These are phyloP conservation scores for Neotragus pygmaeus DNA, from an alignment of 2,113 vertebrate species.

Conservation along the genomic window DNA sequence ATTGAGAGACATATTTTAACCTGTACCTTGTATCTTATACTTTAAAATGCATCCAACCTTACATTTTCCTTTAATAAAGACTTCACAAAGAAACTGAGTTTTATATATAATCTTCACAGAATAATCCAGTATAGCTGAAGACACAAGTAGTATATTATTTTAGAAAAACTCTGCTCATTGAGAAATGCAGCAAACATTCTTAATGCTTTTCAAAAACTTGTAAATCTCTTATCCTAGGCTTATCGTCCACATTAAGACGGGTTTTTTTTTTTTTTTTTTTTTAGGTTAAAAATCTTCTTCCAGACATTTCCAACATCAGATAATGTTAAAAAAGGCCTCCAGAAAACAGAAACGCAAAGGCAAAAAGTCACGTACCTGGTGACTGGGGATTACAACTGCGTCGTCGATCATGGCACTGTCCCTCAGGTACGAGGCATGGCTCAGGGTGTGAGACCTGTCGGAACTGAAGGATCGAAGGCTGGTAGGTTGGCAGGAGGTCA, in stretches of 20 bases:
- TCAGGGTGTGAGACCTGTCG: constrained; percentile 94
- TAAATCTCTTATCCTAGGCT: background rate
- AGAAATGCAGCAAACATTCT: background rate
- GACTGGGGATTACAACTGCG: constrained; percentile 84
- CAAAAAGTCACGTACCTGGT: constrained; percentile 84
- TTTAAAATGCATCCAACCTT: background rate
- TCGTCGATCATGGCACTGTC: constrained; percentile 91
- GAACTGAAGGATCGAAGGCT: constrained; percentile 91
- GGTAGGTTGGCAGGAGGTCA: constrained; percentile 81
- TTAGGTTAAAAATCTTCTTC: background rate
- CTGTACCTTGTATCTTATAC: background rate
- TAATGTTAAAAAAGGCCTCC: background rate
- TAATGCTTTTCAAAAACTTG: background rate
- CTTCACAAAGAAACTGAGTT: background rate
- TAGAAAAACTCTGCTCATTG: background rate
- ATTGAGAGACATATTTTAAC: background rate
- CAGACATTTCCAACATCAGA: background rate
- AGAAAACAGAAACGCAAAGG: fast-evolving
- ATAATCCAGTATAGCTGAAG: background rate
- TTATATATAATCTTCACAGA: background rate
- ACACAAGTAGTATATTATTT: background rate
- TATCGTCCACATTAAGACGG: background rate
- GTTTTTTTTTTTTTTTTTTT: too few species aligned
- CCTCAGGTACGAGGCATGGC: constrained; percentile 91
- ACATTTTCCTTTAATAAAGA: background rate